Conservation (phyloP, 2,797 vertebrate genomes). For the Threskiornis aethiopicus region DNA sequence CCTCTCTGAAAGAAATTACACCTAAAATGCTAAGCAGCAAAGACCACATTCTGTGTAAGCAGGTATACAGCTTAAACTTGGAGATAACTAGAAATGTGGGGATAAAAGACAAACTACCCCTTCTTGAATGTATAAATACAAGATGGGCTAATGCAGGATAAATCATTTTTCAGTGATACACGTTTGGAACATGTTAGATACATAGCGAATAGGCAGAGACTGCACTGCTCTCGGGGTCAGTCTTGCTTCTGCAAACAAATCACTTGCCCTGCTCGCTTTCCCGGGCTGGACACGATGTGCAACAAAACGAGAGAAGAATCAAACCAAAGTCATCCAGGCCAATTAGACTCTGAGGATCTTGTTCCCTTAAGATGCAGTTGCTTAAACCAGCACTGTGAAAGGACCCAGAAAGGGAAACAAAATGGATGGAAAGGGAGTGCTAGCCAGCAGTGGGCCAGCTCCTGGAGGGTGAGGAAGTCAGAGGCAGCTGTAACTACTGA, state of each 20-base stretch:
- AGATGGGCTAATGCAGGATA: neutral
- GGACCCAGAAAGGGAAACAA: neutral
- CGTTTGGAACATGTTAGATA: neutral
- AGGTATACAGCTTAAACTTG: neutral
- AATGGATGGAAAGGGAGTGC: neutral
- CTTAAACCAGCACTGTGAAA: neutral
- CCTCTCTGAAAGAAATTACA: neutral
- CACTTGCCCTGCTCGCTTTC: accelerated
- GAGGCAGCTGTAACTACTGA: neutral
- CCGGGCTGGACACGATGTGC: accelerated
- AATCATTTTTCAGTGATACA: neutral
- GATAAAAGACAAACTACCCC: neutral
- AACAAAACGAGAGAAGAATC: neutral
- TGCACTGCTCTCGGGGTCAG: neutral
- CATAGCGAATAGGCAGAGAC: neutral
- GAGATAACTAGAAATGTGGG: neutral
- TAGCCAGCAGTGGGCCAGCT: neutral
- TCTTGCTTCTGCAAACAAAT: neutral
- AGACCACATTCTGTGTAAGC: neutral
- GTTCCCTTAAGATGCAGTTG: neutral
- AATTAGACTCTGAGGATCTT: neutral
- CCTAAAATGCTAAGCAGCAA: neutral
- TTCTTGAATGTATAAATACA: neutral
- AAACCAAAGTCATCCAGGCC: neutral
- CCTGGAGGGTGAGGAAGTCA: neutral